These are phyloP conservation scores for Zophobas atratus DNA, from an alignment of 1,140 invertebrate species.

Conservation along the genomic window DNA sequence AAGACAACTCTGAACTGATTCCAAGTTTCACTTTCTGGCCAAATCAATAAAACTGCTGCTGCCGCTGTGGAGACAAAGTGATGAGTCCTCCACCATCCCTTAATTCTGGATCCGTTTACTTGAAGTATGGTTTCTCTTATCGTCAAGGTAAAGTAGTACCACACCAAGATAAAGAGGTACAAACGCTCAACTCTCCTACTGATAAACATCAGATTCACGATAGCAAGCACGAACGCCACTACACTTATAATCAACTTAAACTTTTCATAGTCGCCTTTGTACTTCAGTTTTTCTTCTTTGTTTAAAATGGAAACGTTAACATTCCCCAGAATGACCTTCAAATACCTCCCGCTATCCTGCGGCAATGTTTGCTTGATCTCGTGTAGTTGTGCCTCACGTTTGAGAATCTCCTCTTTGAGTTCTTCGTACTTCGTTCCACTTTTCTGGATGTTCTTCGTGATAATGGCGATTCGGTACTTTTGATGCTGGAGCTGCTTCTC, in stretches of 20 bases:
- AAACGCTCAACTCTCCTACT: conserved; percentile 90
- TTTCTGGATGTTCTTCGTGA: neutral
- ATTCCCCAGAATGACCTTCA: conserved; percentile 93
- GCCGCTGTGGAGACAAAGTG: conserved; percentile 97
- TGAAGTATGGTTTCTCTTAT: conserved; percentile 97
- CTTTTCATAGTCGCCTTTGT: conserved; percentile 98
- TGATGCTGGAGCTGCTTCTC: conserved; percentile 44
- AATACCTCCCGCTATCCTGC: conserved; percentile 88
- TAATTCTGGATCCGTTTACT: conserved; percentile 88
- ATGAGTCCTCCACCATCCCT: conserved; percentile 97
- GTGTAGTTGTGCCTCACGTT: conserved; percentile 81
- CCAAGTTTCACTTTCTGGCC: conserved; percentile 95
- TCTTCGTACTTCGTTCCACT: neutral
- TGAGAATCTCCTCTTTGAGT: conserved; percentile 25
- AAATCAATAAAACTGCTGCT: conserved; percentile 93
- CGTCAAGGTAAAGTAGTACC: conserved; percentile 98
- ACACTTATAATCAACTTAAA: conserved; percentile 95
- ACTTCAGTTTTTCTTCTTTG: conserved; percentile 95
- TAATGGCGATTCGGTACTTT: conserved; percentile 32
- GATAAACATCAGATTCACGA: conserved; percentile 81
- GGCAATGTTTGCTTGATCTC: conserved; percentile 90
- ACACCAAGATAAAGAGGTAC: conserved; percentile 95
- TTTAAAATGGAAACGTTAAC: conserved; percentile 96
- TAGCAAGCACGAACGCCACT: conserved; percentile 88
- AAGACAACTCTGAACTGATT: conserved; percentile 91